Conservation (phyloP, 2,888 invertebrate genomes). For the Polydrusus tereticollis region DNA sequence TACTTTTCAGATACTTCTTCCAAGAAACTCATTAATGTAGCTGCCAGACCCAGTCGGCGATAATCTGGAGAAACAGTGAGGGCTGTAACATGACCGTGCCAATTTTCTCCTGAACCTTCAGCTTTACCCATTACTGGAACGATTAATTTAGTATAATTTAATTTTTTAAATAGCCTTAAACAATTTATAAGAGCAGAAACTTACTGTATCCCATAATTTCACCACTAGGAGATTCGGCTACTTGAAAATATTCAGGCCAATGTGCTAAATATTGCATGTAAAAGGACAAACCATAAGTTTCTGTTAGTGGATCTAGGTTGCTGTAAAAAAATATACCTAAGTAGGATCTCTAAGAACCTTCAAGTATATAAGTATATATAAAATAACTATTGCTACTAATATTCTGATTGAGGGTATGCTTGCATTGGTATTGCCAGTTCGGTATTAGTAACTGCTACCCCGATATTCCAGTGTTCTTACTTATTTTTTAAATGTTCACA, state of each 20-base stretch:
- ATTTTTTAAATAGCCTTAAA: neutral
- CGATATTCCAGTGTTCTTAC: no score
- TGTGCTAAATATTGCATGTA: constrained; percentile 98
- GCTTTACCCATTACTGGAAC: constrained; percentile 98
- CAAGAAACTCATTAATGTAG: constrained; percentile 91
- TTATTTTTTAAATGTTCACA: no score
- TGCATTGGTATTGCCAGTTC: no score
- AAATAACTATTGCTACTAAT: no score
- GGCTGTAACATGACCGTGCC: constrained; percentile 99
- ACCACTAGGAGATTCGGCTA: constrained; percentile 95
- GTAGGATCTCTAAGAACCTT: constrained; percentile 23
- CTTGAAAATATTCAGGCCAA: constrained; percentile 99
- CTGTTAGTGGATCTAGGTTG: constrained; percentile 96
- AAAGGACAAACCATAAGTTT: constrained; percentile 95
- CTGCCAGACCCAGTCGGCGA: constrained; percentile 91
- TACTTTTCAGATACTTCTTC: constrained; percentile 97
- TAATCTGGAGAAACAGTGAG: constrained; percentile 96
- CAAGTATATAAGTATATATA: constrained; percentile 1
- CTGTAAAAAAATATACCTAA: constrained; percentile 77
- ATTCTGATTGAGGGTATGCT: no score
- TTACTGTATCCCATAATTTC: constrained; percentile 99
- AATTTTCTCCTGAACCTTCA: constrained; percentile 94
- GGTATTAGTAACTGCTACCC: no score
- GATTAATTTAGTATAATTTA: neutral
- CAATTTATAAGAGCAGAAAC: constrained; percentile 63